These are phyloP conservation scores for Herpetotheres cachinnans DNA, from an alignment of 2,113 vertebrate genomes.

Conservation along the genomic window DNA sequence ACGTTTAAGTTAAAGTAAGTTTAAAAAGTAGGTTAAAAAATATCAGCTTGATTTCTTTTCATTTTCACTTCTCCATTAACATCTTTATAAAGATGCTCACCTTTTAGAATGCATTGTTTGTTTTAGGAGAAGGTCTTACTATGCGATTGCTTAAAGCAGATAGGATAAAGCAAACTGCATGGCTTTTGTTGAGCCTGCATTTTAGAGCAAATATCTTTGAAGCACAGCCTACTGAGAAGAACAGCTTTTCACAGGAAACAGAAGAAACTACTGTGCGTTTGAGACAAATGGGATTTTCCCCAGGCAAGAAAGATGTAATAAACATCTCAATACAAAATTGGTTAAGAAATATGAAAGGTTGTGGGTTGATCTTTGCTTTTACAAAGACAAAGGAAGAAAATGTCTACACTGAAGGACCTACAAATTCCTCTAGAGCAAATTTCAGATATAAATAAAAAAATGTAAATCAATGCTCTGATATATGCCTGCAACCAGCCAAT, in stretches of 20 bases:
- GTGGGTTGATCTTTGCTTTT: slow-evolving; percentile 9
- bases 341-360: slow-evolving; percentile 13
- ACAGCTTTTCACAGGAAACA: slow-evolving; percentile 37
- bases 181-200: slow-evolving; percentile 16
- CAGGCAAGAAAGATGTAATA: slow-evolving; percentile 42
- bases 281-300: slow-evolving; percentile 27
- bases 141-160: not conserved
- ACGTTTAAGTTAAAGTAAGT: not conserved
- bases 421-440: slow-evolving; percentile 1
- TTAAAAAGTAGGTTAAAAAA: not conserved
- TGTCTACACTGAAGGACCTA: not conserved
- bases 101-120: not conserved
- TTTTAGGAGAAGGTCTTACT: not conserved
- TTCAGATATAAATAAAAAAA: slow-evolving; percentile 27
- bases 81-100: not conserved
- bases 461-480: not conserved
- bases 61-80: not conserved
- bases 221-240: slow-evolving; percentile 29
- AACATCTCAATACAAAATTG: slow-evolving; percentile 46
- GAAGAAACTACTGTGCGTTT: not conserved
- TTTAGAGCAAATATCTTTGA: slow-evolving; percentile 20
- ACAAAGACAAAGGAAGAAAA: not conserved
- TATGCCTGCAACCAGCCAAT: slow-evolving; percentile 5
- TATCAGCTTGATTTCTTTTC: not conserved
- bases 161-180: not conserved